A percentile compares a stretch with the other conserved stretches of the same genome.
phyloP scores from a whole-genome alignment of 2,113 vertebrate species.

The Poeciliopsis turrubarensis region DNA sequence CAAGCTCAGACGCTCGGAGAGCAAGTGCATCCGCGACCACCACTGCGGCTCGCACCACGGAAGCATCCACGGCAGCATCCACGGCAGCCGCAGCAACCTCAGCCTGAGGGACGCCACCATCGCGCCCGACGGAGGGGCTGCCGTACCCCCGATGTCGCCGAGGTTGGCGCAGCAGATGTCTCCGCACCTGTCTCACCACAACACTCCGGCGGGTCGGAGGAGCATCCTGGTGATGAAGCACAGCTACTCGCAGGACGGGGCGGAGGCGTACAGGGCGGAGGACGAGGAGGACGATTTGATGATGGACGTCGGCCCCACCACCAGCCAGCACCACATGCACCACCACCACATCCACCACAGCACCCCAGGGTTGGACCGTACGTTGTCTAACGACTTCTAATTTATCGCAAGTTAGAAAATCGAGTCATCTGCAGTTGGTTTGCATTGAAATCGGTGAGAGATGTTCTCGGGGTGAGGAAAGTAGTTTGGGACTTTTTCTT shows the following conservation, averaged over 20 bases:
- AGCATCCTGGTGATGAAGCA: constrained; percentile 97
- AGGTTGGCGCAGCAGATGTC: constrained; percentile 56
- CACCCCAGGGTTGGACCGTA: constrained; percentile 86
- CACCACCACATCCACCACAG: constrained; percentile 79
- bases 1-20: constrained; percentile 90
- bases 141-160: constrained; percentile 74
- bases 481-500: not conserved
- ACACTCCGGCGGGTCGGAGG: constrained; percentile 81
- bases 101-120: constrained; percentile 89
- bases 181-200: constrained; percentile 58
- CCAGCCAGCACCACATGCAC: constrained; percentile 74
- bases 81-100: constrained; percentile 94
- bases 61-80: constrained; percentile 85
- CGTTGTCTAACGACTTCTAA: constrained; percentile 90
- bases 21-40: constrained; percentile 96
- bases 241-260: constrained; percentile 94
- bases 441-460: not conserved
- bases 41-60: constrained; percentile 95
- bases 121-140: constrained; percentile 79
- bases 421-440: constrained; percentile 23
- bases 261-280: constrained; percentile 87
- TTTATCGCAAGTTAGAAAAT: constrained; percentile 61
- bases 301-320: constrained; percentile 89
- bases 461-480: not conserved
- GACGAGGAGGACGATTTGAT: constrained; percentile 73